Conservation (phyloP, 2,888 invertebrate genomes). For the Andrena minutula region DNA sequence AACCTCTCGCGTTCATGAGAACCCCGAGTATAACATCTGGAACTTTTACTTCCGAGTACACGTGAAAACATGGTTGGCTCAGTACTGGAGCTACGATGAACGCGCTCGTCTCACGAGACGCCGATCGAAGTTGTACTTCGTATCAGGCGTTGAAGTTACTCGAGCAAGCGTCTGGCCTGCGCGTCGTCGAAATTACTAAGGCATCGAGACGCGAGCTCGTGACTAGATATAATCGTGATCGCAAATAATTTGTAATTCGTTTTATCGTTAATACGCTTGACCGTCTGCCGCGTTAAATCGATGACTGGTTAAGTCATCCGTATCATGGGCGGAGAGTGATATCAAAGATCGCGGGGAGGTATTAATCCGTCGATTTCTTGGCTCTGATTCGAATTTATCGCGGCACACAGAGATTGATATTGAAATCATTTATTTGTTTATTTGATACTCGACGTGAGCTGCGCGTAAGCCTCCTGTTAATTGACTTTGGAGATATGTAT, state of each 20-base stretch:
- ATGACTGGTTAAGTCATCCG: slow-evolving; percentile 36
- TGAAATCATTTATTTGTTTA: background rate
- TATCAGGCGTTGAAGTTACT: slow-evolving; percentile 65
- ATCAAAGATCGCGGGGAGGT: too few relatives aligned
- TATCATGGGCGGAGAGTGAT: background rate
- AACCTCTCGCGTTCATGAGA: slow-evolving; percentile 31
- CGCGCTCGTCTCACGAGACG: background rate
- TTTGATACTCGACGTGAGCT: background rate
- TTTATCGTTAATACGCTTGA: slow-evolving; percentile 39
- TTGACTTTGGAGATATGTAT: background rate
- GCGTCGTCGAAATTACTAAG: slow-evolving; percentile 51
- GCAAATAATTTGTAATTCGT: slow-evolving; percentile 7
- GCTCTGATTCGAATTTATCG: background rate
- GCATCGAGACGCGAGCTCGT: background rate
- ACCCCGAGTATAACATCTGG: background rate
- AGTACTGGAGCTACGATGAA: background rate
- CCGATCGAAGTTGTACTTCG: slow-evolving; percentile 5
- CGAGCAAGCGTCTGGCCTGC: background rate
- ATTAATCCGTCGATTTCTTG: background rate
- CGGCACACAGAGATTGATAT: background rate
- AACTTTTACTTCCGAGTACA: background rate
- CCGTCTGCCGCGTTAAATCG: slow-evolving; percentile 31
- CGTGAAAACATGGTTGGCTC: too few relatives aligned
- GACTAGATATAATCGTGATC: slow-evolving; percentile 14
- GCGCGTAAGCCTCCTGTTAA: background rate